Evolutionary conservation across 2,113 vertebrate species (phyloP).

Genomic region (Herpailurus yagouaroundi): DNA sequence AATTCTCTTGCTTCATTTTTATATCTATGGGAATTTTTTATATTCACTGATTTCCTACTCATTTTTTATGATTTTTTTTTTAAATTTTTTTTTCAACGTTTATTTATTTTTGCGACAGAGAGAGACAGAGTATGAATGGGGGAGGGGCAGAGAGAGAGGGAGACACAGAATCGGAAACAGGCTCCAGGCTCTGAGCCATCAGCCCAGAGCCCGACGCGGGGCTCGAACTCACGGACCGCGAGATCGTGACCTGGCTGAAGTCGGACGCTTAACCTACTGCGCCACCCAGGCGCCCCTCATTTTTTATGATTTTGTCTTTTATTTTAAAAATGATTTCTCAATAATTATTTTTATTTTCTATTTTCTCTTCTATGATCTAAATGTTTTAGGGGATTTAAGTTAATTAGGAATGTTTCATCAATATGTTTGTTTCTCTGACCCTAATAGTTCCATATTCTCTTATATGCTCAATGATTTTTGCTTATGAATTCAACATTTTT

Average conservation of each 20-base stretch:
- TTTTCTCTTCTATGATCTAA: not conserved
- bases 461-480: not conserved
- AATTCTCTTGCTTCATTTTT: not conserved
- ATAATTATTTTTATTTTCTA: not conserved
- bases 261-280: too few species aligned
- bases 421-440: not conserved
- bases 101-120: too few species aligned
- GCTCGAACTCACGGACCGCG: too few species aligned
- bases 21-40: not conserved
- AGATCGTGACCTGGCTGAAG: too few species aligned
- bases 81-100: too few species aligned
- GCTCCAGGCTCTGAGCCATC: too few species aligned
- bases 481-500: not conserved
- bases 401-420: not conserved
- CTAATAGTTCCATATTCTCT: not conserved
- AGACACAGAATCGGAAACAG: too few species aligned
- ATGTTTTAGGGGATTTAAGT: not conserved
- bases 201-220: too few species aligned
- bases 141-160: too few species aligned
- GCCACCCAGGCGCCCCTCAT: too few species aligned
- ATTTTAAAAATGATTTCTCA: not conserved
- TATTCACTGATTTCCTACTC: not conserved
- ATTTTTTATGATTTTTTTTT: not conserved
- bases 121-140: too few species aligned
- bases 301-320: not conserved